Base-by-base conservation (phyloP, 1,140 invertebrate genomes). In the Neocloeon triangulifer region DNA sequence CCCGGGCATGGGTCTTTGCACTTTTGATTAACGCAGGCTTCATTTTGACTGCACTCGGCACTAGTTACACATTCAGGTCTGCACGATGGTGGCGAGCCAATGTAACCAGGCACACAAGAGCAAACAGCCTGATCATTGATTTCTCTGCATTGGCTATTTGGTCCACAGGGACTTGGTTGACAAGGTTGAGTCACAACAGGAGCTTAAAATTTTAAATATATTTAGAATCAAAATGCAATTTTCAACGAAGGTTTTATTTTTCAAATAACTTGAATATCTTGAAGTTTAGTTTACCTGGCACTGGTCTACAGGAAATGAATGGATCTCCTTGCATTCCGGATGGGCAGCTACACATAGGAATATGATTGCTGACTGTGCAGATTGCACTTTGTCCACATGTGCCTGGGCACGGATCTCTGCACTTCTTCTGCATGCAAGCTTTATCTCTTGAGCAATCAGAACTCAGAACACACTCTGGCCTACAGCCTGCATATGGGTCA, bases 351-450 rank as follows among this genome's bases (percentile, higher is more conserved):
- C 77, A 84, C 25, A 69, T 67, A 18, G 78, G 72, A 3, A 68
- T 58, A 50, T 81, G 75, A 45, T 77, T 77, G 3, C 66, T 57
- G 1, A 78, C 72, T 42, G 61, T 58, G 45, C 77, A 80, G 33
- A 71, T 52, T 2, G 77, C 73, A 47, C 73, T 72, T 14, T 61
- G 49, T 12, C 73, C 77, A 50, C 79, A 84, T 6, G 67, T 64
- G 32, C 69, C 70, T 8, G 60, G 56, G 45, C 74, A 78, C 10
- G 73, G 74, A 51, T 80, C 64, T 43, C 51, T 51, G 44, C 73
- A 76, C 56, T 72, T 73, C 40, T 65, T 69, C 41, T 62, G 60
- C 12, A 69, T 47, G 43, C 74, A 78, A 25, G 71, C 66, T 43
- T 57, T 62, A 39, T 71, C 59, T 39, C 62, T 59, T 8, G 64